Percentiles rank a stretch among this genome's conserved stretches.
Conservation (phyloP, 2,888 invertebrate species). For the Synanthedon andrenaeformis region DNA sequence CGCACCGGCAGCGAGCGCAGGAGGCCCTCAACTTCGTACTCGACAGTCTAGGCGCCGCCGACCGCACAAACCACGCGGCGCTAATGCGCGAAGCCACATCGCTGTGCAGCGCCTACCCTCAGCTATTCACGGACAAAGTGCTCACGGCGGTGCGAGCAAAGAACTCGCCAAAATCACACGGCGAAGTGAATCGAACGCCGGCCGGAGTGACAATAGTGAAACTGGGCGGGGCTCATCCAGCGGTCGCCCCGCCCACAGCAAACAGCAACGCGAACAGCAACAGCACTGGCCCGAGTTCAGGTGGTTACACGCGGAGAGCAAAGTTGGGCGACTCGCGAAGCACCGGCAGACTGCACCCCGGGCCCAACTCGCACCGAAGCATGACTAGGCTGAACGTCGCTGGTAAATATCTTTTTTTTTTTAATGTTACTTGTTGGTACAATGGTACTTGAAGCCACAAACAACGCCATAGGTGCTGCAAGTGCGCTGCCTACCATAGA, state of each 20-base stretch:
- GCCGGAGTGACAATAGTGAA: conserved; percentile 85
- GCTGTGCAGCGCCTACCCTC: conserved; percentile 83
- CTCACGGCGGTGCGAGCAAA: conserved; percentile 79
- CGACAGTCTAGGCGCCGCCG: conserved; percentile 78
- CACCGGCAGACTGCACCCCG: conserved; percentile 78
- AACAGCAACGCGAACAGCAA: conserved; percentile 17
- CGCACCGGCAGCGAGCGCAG: conserved; percentile 79
- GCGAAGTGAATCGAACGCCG: conserved; percentile 78
- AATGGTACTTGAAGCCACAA: too few species aligned
- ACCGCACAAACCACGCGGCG: conserved; percentile 79
- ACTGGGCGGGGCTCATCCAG: conserved; percentile 59
- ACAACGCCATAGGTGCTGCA: too few species aligned
- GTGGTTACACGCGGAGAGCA: conserved; percentile 71
- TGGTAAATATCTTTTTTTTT: conserved; percentile 33
- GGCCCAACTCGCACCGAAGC: conserved; percentile 80
- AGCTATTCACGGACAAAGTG: conserved; percentile 83
- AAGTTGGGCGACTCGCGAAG: conserved; percentile 82
- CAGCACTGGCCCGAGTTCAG: conserved; percentile 6
- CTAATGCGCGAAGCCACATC: conserved; percentile 84
- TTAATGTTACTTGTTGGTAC: too few species aligned
- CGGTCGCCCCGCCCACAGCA: conserved; percentile 8
- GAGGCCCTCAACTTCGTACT: conserved; percentile 86
- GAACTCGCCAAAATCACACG: conserved; percentile 49
- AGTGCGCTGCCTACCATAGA: too few species aligned
- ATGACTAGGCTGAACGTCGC: conserved; percentile 83